Evolutionary conservation across 30 jellyfish, hydroid and myxozoan genomes (phyloP).

Genomic region (Aurelia sp.): DNA sequence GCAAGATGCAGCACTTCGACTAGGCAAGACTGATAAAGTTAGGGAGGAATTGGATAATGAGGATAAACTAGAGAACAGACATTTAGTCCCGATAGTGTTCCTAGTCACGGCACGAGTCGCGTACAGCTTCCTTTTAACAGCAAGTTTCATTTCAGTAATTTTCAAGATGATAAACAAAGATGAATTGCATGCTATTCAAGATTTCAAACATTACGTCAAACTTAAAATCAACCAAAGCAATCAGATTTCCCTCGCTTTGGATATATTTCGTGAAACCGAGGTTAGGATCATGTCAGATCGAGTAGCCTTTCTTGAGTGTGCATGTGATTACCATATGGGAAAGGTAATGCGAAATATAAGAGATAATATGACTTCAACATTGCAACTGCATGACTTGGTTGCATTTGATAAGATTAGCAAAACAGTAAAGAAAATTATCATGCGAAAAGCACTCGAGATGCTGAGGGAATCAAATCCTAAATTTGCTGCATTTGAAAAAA

Average conservation of each 20-base stretch:
- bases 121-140: conserved; percentile 51
- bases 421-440: not conserved
- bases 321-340: conserved; percentile 62
- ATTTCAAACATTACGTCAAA: conserved; percentile 15
- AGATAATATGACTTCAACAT: conserved; percentile 55
- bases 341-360: conserved; percentile 50
- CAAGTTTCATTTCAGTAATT: conserved; percentile 16
- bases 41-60: conserved; percentile 15
- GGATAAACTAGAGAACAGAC: conserved; percentile 33
- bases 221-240: conserved; percentile 50
- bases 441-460: not conserved
- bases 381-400: conserved; percentile 42
- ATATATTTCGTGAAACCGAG: conserved; percentile 62
- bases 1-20: conserved; percentile 26
- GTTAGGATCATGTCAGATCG: conserved; percentile 49
- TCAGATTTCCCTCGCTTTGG: conserved; percentile 63
- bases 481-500: not conserved
- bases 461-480: not conserved
- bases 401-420: conserved; percentile 36
- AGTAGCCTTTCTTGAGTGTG: conserved; percentile 65
- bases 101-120: conserved; percentile 57
- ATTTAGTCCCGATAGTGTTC: conserved; percentile 36
- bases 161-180: conserved; percentile 20
- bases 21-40: conserved; percentile 19
- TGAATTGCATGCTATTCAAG: conserved; percentile 25